Conservation (phyloP, 2,888 invertebrate species). For the Drosophila neotestacea region DNA sequence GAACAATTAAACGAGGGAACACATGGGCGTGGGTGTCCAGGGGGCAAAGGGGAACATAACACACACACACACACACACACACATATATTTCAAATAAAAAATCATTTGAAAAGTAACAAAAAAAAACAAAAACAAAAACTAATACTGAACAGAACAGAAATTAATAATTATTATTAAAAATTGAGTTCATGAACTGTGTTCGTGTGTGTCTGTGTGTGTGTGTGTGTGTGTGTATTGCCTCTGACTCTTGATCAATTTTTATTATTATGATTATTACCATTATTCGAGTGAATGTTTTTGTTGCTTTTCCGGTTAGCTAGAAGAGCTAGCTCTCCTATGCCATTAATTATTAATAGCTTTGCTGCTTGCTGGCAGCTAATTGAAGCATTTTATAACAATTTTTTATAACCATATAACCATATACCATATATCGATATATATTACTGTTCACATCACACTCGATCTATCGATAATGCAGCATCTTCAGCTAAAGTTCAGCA, state of each 20-base stretch:
- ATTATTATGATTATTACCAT: conserved; percentile 71
- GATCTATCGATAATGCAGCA: neutral
- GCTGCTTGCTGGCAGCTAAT: conserved; percentile 40
- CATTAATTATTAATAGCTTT: conserved; percentile 59
- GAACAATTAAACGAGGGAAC: conserved; percentile 68
- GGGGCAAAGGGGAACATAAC: conserved; percentile 1
- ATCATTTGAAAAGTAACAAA: conserved; percentile 68
- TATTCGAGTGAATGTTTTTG: conserved; percentile 45
- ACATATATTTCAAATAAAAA: conserved; percentile 68
- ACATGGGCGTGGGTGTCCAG: conserved; percentile 27
- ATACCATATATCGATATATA: conserved; percentile 19
- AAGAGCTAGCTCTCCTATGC: conserved; percentile 13
- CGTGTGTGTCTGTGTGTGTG: conserved; percentile 26
- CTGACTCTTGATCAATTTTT: conserved; percentile 75
- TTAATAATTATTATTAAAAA: conserved; percentile 74
- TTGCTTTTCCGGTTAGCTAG: conserved; percentile 65
- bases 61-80: no score
- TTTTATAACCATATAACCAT: conserved; percentile 22
- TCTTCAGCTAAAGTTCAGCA: neutral
- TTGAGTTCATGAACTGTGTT: conserved; percentile 75
- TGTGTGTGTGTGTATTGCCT: conserved; percentile 47
- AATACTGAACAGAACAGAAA: conserved; percentile 14
- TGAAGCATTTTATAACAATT: conserved; percentile 48
- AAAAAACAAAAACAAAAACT: neutral
- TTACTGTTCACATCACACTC: neutral